phyloP scores from a whole-genome alignment of 2,113 vertebrate genomes.

The Gymnocephalus cernua region DNA sequence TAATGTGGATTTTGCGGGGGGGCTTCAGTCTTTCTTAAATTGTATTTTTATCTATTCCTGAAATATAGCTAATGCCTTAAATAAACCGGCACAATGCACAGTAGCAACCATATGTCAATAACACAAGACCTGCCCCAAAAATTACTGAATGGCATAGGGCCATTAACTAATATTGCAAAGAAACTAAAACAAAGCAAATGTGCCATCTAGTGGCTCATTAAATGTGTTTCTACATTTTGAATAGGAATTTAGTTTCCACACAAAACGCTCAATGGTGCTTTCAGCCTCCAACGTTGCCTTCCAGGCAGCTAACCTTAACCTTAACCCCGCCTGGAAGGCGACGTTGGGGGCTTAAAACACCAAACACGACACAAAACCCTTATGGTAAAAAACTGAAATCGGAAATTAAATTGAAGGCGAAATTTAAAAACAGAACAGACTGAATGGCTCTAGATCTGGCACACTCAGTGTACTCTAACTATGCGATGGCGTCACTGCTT shows the following conservation, averaged over 20 bases:
- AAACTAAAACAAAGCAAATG: conserved; percentile 36
- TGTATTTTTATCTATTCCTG: not conserved
- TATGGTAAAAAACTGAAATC: not conserved
- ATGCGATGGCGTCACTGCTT: conserved; percentile 47
- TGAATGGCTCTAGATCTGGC: conserved; percentile 36
- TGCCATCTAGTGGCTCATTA: conserved; percentile 69
- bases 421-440: conserved; percentile 39
- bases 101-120: not conserved
- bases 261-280: too few species aligned
- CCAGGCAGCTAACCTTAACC: too few species aligned
- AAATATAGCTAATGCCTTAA: not conserved
- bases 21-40: not conserved
- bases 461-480: conserved; percentile 30
- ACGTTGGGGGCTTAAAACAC: too few species aligned
- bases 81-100: not conserved
- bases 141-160: not conserved
- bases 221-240: not conserved
- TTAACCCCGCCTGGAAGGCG: too few species aligned
- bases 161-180: not conserved
- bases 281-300: too few species aligned
- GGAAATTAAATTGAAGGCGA: not conserved
- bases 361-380: not conserved
- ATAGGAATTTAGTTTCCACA: not conserved
- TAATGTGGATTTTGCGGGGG: not conserved
- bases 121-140: not conserved